A percentile compares a stretch with the other conserved stretches of the same genome.
phyloP scores from a whole-genome alignment of 2,888 invertebrate species.

The Caenorhabditis sp. region DNA sequence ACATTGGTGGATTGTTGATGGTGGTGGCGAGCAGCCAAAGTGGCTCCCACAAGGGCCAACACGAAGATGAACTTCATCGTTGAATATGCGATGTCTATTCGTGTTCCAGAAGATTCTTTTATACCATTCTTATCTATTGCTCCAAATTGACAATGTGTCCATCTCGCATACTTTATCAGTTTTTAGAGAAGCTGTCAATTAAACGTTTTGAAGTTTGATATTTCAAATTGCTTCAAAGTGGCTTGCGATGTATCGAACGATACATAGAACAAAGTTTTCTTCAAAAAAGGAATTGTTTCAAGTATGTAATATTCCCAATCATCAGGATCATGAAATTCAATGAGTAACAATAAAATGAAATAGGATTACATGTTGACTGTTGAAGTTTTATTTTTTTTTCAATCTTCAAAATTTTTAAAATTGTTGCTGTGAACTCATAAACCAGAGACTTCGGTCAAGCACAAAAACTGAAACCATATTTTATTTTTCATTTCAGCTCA shows the following conservation, averaged over 20 bases:
- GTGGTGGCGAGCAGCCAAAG: constrained; percentile 20
- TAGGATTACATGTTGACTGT: too few species aligned
- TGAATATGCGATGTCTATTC: neutral
- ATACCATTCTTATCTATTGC: neutral
- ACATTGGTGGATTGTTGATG: neutral
- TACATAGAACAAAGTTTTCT: neutral
- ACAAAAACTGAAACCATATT: too few species aligned
- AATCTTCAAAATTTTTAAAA: too few species aligned
- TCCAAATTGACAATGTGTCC: constrained; percentile 4
- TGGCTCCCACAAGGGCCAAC: constrained; percentile 39
- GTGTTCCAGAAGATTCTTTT: neutral
- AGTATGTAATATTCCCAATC: too few species aligned
- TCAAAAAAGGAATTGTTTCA: too few species aligned
- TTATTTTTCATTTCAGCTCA: constrained; percentile 39
- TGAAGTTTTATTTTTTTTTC: too few species aligned
- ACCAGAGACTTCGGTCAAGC: too few species aligned
- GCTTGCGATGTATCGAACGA: neutral
- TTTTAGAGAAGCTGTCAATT: neutral
- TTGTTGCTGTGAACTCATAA: neutral
- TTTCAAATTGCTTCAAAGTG: neutral
- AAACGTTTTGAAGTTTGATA: neutral
- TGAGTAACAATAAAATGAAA: too few species aligned
- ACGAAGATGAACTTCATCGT: constrained; percentile 40
- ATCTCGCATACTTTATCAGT: constrained; percentile 1
- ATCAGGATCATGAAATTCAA: too few species aligned